Evolutionary conservation across 2,888 invertebrate species (phyloP).

Genomic region (Philereme vetulata): DNA sequence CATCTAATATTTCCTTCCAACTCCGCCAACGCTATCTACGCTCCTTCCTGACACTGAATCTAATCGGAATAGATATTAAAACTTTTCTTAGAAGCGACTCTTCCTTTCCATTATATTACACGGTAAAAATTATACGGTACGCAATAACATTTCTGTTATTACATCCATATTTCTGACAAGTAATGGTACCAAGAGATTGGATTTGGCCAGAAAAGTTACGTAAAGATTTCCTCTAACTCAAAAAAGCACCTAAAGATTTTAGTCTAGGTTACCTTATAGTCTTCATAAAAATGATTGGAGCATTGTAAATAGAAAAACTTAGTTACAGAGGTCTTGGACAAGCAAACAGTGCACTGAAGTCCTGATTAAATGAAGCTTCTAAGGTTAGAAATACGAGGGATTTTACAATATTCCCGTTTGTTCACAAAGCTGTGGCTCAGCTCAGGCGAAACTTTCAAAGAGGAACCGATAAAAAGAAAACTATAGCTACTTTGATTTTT

Average conservation of each 20-base stretch:
- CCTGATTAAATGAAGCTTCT: conserved; percentile 67
- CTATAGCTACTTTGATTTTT: conserved; percentile 53
- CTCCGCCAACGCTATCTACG: conserved; percentile 77
- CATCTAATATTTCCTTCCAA: conserved; percentile 82
- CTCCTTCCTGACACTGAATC: conserved; percentile 83
- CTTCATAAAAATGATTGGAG: too few species aligned
- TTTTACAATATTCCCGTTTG: conserved; percentile 55
- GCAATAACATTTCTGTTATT: conserved; percentile 35
- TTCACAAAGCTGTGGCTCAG: conserved; percentile 47
- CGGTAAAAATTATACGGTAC: conserved; percentile 49
- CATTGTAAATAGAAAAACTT: background rate
- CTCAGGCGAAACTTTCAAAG: conserved; percentile 50
- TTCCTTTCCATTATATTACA: conserved; percentile 54
- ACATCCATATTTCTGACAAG: conserved; percentile 35
- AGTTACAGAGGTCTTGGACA: conserved; percentile 53
- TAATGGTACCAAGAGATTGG: conserved; percentile 27
- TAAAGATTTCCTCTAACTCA: background rate
- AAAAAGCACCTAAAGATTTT: too few species aligned
- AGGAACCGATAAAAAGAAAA: conserved; percentile 57
- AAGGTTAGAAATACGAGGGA: conserved; percentile 54
- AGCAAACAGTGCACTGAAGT: conserved; percentile 57
- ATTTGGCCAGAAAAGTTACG: conserved; percentile 10
- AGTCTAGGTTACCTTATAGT: too few species aligned
- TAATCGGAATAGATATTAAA: conserved; percentile 85
- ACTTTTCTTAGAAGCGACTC: conserved; percentile 74